Conservation (phyloP, 2,797 vertebrate genomes). For the Myoxocephalus aenaeus region DNA sequence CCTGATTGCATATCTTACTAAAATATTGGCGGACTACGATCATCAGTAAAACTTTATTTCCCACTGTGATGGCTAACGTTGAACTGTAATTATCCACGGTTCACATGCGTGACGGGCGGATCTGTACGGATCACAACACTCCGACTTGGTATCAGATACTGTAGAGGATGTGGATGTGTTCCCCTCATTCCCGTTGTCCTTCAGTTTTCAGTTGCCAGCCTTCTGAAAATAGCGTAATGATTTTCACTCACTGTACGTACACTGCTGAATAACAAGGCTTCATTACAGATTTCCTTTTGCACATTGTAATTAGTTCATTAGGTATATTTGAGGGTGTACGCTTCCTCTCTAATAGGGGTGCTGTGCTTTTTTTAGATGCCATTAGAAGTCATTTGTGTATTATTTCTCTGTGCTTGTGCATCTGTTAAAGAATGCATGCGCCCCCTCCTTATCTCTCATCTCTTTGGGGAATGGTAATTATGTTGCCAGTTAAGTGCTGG, state of each 20-base stretch:
- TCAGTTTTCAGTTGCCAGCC: background rate
- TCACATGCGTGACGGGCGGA: too few relatives aligned
- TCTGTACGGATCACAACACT: background rate
- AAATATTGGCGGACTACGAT: too few relatives aligned
- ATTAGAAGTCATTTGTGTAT: slow-evolving; percentile 58
- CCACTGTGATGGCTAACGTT: too few relatives aligned
- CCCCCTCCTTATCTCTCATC: slow-evolving; percentile 43
- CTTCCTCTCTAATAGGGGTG: slow-evolving; percentile 17
- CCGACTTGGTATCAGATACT: background rate
- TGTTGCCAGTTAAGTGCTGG: slow-evolving; percentile 74
- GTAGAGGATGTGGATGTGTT: slow-evolving; percentile 4
- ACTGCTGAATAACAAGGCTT: slow-evolving; percentile 25
- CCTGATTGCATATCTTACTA: too few relatives aligned
- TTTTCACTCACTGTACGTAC: slow-evolving; percentile 3
- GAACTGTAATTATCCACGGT: too few relatives aligned
- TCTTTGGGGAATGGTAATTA: slow-evolving; percentile 72
- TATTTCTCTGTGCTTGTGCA: slow-evolving; percentile 53
- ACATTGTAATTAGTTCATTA: slow-evolving; percentile 47
- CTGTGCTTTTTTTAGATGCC: slow-evolving; percentile 24
- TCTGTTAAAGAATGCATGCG: slow-evolving; percentile 58
- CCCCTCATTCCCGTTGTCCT: background rate
- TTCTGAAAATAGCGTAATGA: slow-evolving; percentile 10
- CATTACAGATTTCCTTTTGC: slow-evolving; percentile 22
- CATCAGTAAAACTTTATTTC: too few relatives aligned
- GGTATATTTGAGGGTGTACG: slow-evolving; percentile 7